Evolutionary conservation across 2,113 vertebrate genomes (phyloP).

Genomic region (Pelvicachromis taeniatus): DNA sequence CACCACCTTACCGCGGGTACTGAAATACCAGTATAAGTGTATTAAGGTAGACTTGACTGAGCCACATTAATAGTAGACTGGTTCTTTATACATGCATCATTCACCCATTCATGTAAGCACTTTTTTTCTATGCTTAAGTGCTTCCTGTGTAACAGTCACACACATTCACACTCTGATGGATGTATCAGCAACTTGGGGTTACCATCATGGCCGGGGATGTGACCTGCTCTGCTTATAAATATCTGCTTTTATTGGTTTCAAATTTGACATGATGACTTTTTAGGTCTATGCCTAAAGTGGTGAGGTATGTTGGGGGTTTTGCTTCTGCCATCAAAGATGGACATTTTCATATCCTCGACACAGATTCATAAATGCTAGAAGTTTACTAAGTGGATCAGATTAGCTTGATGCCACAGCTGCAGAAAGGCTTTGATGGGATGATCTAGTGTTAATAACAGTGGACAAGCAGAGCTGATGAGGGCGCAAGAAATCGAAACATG

Average conservation of each 20-base stretch:
- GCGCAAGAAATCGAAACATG: neutral
- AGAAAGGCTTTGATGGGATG: neutral
- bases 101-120: fast-evolving
- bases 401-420: neutral
- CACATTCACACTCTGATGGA: neutral
- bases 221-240: neutral
- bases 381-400: neutral
- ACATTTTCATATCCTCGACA: neutral
- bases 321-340: too few relatives aligned
- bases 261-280: neutral
- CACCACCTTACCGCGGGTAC: slow-evolving; percentile 49
- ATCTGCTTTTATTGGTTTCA: neutral
- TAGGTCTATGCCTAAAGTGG: fast-evolving
- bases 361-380: neutral
- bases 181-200: neutral
- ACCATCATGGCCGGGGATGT: too few relatives aligned
- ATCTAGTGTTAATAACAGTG: neutral
- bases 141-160: neutral
- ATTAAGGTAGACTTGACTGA: neutral
- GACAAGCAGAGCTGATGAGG: neutral
- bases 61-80: neutral
- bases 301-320: neutral
- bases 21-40: neutral
- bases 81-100: neutral
- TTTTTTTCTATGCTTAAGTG: neutral